phyloP scores from a whole-genome alignment of 2,113 vertebrate species.

The Girardinichthys multiradiatus region DNA sequence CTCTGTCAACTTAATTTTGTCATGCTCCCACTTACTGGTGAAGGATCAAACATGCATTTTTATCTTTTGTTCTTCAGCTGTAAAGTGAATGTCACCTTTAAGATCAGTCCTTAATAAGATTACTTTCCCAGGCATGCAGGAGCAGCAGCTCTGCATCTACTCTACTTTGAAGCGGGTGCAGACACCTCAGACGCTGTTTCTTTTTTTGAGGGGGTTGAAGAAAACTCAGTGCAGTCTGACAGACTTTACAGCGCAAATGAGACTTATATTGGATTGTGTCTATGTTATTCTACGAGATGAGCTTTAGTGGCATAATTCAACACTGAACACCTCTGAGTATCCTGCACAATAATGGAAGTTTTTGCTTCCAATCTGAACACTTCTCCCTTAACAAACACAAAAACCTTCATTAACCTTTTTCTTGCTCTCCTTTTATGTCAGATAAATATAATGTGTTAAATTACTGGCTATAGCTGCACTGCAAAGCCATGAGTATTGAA shows the following conservation, averaged over 20 bases:
- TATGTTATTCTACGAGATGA: slow-evolving; percentile 9
- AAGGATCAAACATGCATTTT: background rate
- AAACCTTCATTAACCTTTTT: background rate
- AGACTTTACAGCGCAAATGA: slow-evolving; percentile 3
- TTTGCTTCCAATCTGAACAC: background rate
- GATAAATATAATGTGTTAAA: slow-evolving; percentile 7
- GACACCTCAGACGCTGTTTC: slow-evolving; percentile 4
- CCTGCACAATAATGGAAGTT: background rate
- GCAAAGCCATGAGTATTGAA: slow-evolving; percentile 7
- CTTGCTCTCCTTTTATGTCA: background rate
- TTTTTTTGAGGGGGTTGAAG: background rate
- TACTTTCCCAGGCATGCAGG: background rate
- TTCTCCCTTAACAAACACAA: background rate
- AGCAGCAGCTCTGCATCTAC: background rate
- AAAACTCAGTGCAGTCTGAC: slow-evolving; percentile 1
- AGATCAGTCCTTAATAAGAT: slow-evolving; percentile 1
- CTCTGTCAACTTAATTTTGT: slow-evolving; percentile 9
- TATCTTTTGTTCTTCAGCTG: slow-evolving; percentile 2
- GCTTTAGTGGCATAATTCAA: background rate
- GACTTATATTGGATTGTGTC: background rate
- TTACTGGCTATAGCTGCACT: background rate
- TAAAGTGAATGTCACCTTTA: background rate
- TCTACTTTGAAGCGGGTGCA: slow-evolving; percentile 22
- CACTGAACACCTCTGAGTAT: background rate
- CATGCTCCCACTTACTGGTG: background rate